Base-by-base conservation (phyloP, 1,140 invertebrate species). In the Araneus ventricosus region DNA sequence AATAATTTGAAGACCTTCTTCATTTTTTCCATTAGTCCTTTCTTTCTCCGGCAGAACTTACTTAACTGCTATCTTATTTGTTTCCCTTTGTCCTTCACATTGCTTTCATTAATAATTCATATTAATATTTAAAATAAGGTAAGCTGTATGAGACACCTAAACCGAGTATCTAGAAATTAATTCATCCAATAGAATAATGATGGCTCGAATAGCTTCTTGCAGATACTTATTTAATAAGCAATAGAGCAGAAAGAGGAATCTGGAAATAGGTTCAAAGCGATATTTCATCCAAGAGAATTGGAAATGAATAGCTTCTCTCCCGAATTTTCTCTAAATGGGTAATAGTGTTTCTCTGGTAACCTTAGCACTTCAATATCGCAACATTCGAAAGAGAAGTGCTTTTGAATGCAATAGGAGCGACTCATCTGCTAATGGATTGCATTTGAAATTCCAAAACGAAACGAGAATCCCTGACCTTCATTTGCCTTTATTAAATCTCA, bases 391-490 rank as follows among this genome's bases (percentile, higher is more conserved):
- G 34, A 37, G 30, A 75, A 75, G 70, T 14, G 63, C 70, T 75
- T 75, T 34, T n/a, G 27, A 34, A 20, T 75, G 70, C 30, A 75
- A 75, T 34, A 22, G 30, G 27, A 22, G 0, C 34, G 70, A 22
- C 20, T 75, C 70, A 75, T 37, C 37, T 30, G 30, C 70, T 75
- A 75, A 75, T 75, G 70, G 70, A 52, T 52, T 52, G 24, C 80
- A 82, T 82, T 82, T 37, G 41, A 24, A 82, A 82, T 82, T 82
- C 80, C 22, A 82, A 82, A 82, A 82, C n/a, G 80, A 45, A 82
- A 82, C 80, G 41, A 0, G 41, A 82, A 27, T 14, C n/a, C 67
- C 6, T 52, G 45, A 0, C 27, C 80, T 82, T 82, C 80, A 24
- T 52, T 52, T 5, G 80, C 6, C 80, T 52, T 82, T 82, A 86